Base-by-base conservation (phyloP, 2,888 invertebrate species). In the Rhingia rostrata region DNA sequence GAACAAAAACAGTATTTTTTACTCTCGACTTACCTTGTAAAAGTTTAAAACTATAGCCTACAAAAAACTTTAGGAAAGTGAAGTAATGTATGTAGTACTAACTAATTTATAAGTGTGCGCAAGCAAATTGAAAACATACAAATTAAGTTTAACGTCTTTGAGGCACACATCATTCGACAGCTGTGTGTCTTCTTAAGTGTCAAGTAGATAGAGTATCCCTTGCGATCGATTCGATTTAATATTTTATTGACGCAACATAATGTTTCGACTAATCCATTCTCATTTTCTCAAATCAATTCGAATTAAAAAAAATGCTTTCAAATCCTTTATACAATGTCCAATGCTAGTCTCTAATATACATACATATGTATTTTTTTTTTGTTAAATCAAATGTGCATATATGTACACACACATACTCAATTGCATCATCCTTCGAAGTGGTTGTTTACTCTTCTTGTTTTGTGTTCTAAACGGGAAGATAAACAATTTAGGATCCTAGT, bases 1-100 rank as follows among this genome's bases (percentile, higher is more conserved):
- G 69, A 79, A 84, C 79, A 73, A 63, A 67, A 84, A 70, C 84
- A 84, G 84, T 84, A 84, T 84, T 84, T 80, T 84, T 72, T 80
- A 84, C 74, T 70, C 70, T 80, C 74, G 80, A 80, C 64, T 67
- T 73, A 74, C 51, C 51, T 58, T 47, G 35, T 70, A 69, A 54
- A 49, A 66, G 30, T 45, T 60, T 56, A 58, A 41, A 53, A 63
- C 7, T 45, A 12, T 12, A 75, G 61, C 53, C 58, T 66, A 66
- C 54, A 78, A 45, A 43, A 37, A 58, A 56, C 61, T 66, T 74
- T 37, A 67, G 64, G 73, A 83, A 82, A 73, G 33, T 54, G 43
- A 56, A 35, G n/a, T 80, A 82, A 70, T 30, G 45, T 39, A 53
- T 39, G n/a, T 80, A 61, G 60, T 83, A 56, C 51, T 67, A 77